Evolutionary conservation across 2,888 invertebrate genomes (phyloP), one percentile per base, ranked within the genome.

Genomic region (Athalia circularis): DNA sequence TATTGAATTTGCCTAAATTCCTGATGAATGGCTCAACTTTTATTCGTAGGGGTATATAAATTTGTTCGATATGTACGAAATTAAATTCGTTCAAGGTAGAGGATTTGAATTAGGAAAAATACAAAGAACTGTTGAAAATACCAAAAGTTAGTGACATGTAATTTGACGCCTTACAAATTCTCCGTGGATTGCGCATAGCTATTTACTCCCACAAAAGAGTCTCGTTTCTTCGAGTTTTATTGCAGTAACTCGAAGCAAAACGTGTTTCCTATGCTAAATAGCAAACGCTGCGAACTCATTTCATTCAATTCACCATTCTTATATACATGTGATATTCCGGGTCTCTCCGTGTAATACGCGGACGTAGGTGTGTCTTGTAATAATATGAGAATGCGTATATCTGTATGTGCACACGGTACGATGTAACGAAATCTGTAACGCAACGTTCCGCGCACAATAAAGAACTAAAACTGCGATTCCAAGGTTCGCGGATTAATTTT

Each of bases 151-250:
- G 9, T 11, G 29, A 43, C 15, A 54, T 68, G 62, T 50, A 68
- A 64, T 75, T 75, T 62, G 11, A 15, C 15, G 47, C 50, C 43
- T 62, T 11, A 29, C 61, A 50, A 45, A 48, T 75, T 64, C 62
- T 50, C 50, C 59, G 15, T 48, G 54, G 29, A 43, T 52, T 54
- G 52, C 52, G 29, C 29, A 29, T 29, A 54, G 68, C 9, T 13
- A n/a, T 68, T 52, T 68, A 54, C 50, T 68, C 50, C 54, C 29
- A 54, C 68, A 68, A 68, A 68, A 68, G 68, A 68, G 54, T 68
- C 68, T 68, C 29, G 54, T 43, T 43, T 54, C 54, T 68, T 52
- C 52, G 47, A 43, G 68, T 68, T 67, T 67, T 67, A 29, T 67
- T 67, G 13, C 61, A 15, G 9, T 15, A 50, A 67, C 67, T 50